phyloP scores from a whole-genome alignment of 2,797 vertebrate species.

The Sciurus carolinensis region DNA sequence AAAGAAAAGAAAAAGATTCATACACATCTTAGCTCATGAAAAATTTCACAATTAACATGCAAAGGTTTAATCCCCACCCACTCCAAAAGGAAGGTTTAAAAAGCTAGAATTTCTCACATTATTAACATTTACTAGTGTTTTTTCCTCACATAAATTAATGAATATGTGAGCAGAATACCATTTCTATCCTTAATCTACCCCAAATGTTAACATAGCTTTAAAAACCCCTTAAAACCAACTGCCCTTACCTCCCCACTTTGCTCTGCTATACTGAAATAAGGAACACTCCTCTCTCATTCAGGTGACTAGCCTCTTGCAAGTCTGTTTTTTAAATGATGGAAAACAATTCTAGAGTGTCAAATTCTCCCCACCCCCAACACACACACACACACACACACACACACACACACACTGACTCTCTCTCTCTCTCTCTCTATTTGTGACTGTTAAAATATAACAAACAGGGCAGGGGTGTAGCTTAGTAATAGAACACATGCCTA shows the following conservation, averaged over 20 bases:
- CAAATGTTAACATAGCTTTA: not conserved
- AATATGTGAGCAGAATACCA: not conserved
- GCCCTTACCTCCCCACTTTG: not conserved
- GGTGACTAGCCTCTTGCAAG: not conserved
- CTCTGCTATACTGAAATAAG: not conserved
- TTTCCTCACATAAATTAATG: constrained; percentile 23
- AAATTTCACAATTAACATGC: constrained; percentile 3
- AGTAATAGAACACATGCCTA: not conserved
- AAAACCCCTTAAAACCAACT: not conserved
- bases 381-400: too few species aligned
- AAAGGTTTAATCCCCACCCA: not conserved
- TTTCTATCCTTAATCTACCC: not conserved
- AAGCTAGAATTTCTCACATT: not conserved
- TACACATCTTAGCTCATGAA: constrained; percentile 26
- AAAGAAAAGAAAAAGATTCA: not conserved
- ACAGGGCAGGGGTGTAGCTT: not conserved
- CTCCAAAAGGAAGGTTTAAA: not conserved
- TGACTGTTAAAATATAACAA: not conserved
- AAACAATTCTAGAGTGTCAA: not conserved
- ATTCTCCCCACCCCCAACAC: not conserved
- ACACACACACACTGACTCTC: too few species aligned
- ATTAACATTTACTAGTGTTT: constrained; percentile 49
- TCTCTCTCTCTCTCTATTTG: not conserved
- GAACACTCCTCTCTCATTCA: not conserved
- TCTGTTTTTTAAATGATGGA: not conserved